Evolutionary conservation across 2,797 vertebrate species (phyloP), one percentile per base, ranked within the genome.

Genomic region (Syngnathus acus): DNA sequence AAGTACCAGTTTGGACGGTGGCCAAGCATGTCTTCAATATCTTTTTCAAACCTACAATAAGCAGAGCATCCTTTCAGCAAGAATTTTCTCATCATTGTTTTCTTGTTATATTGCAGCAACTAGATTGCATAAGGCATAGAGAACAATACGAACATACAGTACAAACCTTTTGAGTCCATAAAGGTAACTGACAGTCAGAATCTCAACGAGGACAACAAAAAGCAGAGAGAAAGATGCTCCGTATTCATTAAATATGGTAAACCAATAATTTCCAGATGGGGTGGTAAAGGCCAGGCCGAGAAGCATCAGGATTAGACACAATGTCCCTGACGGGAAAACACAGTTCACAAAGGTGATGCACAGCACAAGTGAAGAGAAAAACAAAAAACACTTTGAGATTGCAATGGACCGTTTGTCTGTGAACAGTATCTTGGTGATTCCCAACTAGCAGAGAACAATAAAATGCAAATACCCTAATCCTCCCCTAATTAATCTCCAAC

Each of bases 181-280:
- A 74, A 96, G 74, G 40, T 95, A 97, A 50, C 94, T 95, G 76
- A 98, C 89, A 0, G 89, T 84, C 0, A 95, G 39, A 21, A 91
- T 86, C 82, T 98, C 96, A 2, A 93, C 84, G 74, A 98, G 89
- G n/a, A 95, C 95, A 0, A 98, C 92, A 71, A 97, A 90, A 74
- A 98, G 91, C 78, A 98, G 86, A 0, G 95, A 93, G 65, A 98
- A 91, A 0, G 92, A 94, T 70, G 94, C 93, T 0, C 90, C 92
- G 0, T 96, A 98, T 75, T 98, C 95, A 0, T 98, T 98, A 85
- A 98, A 97, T 48, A 98, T 93, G 76, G 91, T 90, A 65, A 98
- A 96, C 96, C 95, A 98, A 69, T 98, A 98, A 80, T 90, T 98
- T 10, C 96, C 96, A 0, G 95, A 87, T 0, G 91, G 83, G 62